Evolutionary conservation across 2,113 vertebrate species (phyloP), one percentile per base, ranked within the genome.

Genomic region (Felis chaus): DNA sequence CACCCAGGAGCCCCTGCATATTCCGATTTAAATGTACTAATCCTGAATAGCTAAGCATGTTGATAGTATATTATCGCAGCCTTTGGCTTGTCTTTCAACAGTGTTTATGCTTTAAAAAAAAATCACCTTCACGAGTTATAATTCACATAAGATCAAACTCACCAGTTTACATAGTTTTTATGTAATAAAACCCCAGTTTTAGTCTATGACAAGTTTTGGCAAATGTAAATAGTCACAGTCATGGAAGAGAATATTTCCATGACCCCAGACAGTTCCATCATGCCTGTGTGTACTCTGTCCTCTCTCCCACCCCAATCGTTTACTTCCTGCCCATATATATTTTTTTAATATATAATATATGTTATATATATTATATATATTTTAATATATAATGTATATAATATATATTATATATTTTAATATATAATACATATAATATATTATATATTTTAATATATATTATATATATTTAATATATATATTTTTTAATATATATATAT

Each of bases 91-190:
- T 15, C 45, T 73, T 93, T 61, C 29, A 65, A n/a, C 3, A 50
- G 45, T 69, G 4, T 48, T 14, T 69, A 63, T 23, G 27, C 21
- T 23, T 73, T 25, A 39, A 36, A n/a, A 68, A 69, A 4, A 25
- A 93, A 79, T 18, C 5, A n/a, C 9, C 12, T 89, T 74, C 76
- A 81, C 21, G 19, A 94, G 16, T 53, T 57, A 14, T 13, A 69
- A 91, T 50, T 91, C 69, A 53, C 78, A 55, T 39, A 45, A 91
- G 90, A 90, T 55, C 33, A 76, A 94, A 86, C 25, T 71, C 11
- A n/a, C 8, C 36, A 68, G 68, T 63, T 57, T 82, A 45, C 45
- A 45, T 45, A 9, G 45, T 45, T 45, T 45, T 45, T 45, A 45
- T 45, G 45, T 45, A 45, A 45, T 45, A 45, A 45, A 45, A 45